phyloP scores from a whole-genome alignment of 1,140 invertebrate genomes.

The Bicyclus anynana region DNA sequence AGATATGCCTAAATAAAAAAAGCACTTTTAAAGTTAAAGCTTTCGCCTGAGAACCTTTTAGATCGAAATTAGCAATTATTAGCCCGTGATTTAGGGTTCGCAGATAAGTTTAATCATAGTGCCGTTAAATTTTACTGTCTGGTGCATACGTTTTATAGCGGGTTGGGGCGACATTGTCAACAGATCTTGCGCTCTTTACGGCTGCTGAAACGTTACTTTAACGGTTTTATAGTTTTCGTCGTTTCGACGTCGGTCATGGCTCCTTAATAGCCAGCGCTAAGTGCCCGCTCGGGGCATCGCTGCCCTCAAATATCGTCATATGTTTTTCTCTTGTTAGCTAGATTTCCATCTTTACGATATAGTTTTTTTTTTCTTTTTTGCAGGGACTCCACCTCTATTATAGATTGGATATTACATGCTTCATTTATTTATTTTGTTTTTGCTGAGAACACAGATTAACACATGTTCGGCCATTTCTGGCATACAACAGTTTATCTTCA shows the following conservation, averaged over 20 bases:
- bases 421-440: too few relatives aligned
- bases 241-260: slow-evolving; percentile 64
- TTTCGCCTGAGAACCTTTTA: slow-evolving; percentile 27
- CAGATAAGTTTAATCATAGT: slow-evolving; percentile 75
- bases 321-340: slow-evolving; percentile 58
- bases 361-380: slow-evolving; percentile 50
- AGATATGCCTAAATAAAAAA: too few relatives aligned
- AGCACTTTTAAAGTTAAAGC: too few relatives aligned
- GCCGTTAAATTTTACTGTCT: slow-evolving; percentile 72
- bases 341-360: slow-evolving; percentile 73
- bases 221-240: slow-evolving; percentile 76
- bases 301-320: slow-evolving; percentile 60
- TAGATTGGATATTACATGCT: too few relatives aligned
- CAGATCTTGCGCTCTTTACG: slow-evolving; percentile 74
- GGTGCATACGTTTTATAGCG: slow-evolving; percentile 74
- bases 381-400: slow-evolving; percentile 16
- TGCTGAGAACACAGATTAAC: too few relatives aligned
- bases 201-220: slow-evolving; percentile 75
- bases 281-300: slow-evolving; percentile 65
- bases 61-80: slow-evolving; percentile 28
- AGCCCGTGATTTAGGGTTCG: slow-evolving; percentile 58
- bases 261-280: slow-evolving; percentile 72
- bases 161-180: slow-evolving; percentile 71
- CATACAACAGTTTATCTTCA: too few relatives aligned
- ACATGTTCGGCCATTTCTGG: too few relatives aligned